These are phyloP conservation scores for Rhinichthys klamathensis DNA, from an alignment of 2,113 vertebrate genomes.

Conservation along the genomic window DNA sequence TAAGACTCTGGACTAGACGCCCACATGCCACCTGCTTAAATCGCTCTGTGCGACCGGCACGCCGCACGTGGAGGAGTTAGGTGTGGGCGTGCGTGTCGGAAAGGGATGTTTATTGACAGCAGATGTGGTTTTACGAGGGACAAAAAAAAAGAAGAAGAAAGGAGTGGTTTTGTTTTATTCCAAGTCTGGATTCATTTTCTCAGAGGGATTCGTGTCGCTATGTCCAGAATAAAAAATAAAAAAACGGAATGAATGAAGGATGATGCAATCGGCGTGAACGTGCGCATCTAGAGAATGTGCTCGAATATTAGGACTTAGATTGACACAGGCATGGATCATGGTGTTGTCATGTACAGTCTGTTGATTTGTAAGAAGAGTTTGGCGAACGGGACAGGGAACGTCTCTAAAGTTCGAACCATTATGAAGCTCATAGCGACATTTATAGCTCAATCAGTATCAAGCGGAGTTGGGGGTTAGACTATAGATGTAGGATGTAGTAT, in stretches of 20 bases:
- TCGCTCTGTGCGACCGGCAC: constrained; percentile 44
- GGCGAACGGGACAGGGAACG: constrained; percentile 39
- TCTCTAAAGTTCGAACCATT: constrained; percentile 41
- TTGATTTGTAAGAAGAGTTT: constrained; percentile 66
- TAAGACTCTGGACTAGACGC: constrained; percentile 36
- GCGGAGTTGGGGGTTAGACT: constrained; percentile 48
- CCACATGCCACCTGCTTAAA: constrained; percentile 43
- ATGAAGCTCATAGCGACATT: constrained; percentile 62
- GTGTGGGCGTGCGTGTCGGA: constrained; percentile 53
- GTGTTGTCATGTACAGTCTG: constrained; percentile 64
- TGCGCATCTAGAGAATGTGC: constrained; percentile 44
- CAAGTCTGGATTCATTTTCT: constrained; percentile 62
- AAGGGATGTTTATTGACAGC: constrained; percentile 62
- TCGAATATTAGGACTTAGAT: constrained; percentile 65
- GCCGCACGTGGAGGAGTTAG: constrained; percentile 35
- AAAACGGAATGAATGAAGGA: constrained; percentile 47
- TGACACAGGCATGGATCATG: constrained; percentile 77
- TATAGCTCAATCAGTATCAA: constrained; percentile 56
- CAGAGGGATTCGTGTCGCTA: constrained; percentile 44
- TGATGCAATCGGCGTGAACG: constrained; percentile 44
- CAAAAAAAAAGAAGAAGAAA: constrained; percentile 50
- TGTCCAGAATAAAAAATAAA: constrained; percentile 29
- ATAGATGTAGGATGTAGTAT: constrained; percentile 65
- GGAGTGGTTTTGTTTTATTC: constrained; percentile 59
- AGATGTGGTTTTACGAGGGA: constrained; percentile 19